Conservation (phyloP, 1,140 invertebrate species). For the Drosophila seguyi region DNA sequence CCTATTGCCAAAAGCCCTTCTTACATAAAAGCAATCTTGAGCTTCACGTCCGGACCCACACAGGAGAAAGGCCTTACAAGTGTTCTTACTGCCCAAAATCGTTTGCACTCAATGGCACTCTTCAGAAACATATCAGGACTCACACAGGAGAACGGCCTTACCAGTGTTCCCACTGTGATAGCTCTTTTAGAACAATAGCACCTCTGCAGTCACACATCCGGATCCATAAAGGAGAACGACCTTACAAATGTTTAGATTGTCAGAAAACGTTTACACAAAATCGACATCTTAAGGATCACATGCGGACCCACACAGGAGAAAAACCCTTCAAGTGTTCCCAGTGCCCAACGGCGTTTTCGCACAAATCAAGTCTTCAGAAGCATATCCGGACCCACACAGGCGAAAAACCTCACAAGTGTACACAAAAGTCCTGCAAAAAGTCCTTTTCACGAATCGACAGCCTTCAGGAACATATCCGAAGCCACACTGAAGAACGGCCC, state of each 20-base stretch:
- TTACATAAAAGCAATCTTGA: neutral
- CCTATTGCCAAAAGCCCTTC: neutral
- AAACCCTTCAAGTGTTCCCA: no score
- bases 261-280: neutral
- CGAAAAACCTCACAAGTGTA: neutral
- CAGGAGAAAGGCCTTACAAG: slow-evolving; percentile 3
- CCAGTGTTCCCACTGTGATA: neutral
- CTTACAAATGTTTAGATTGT: neutral
- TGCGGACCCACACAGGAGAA: no score
- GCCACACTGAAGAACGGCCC: no score
- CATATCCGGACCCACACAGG: neutral
- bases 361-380: no score
- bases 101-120: neutral
- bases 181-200: neutral
- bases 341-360: no score
- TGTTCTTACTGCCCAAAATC: neutral
- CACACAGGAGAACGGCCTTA: slow-evolving; percentile 1
- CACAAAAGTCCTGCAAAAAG: neutral
- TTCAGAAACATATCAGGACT: neutral
- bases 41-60: neutral
- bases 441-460: no score
- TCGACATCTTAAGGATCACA: neutral
- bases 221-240: neutral
- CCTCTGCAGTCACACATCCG: neutral
- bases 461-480: no score